Conservation (phyloP, 2,888 invertebrate species). For the Coenonympha glycerion region DNA sequence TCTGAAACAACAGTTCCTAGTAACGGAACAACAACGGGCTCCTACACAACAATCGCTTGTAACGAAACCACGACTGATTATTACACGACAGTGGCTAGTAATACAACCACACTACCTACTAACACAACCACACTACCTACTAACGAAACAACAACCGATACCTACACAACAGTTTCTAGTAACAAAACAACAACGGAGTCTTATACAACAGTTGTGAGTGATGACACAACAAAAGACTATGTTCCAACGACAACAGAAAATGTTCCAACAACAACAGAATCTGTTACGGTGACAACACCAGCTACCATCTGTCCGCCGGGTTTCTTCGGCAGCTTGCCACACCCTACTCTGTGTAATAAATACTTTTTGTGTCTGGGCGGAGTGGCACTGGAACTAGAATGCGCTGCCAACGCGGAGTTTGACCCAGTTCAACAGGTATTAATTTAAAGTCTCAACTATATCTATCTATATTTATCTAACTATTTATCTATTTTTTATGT, state of each 20-base stretch:
- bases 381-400: conserved; percentile 32
- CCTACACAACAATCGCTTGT: background rate
- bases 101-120: background rate
- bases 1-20: background rate
- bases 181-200: background rate
- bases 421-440: conserved; percentile 27
- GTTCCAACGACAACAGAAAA: background rate
- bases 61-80: conserved; percentile 12
- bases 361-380: conserved; percentile 44
- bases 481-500: too few species aligned
- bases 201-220: too few species aligned
- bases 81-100: conserved; percentile 6
- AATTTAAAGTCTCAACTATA: too few species aligned
- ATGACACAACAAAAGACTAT: background rate
- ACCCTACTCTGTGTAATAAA: conserved; percentile 38
- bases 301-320: conserved; percentile 34
- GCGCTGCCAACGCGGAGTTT: conserved; percentile 38
- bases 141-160: background rate
- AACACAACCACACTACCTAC: background rate
- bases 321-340: conserved; percentile 37
- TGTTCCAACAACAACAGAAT: background rate
- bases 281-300: background rate
- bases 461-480: too few species aligned
- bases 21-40: conserved; percentile 3
- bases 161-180: background rate